Percentiles rank a stretch among this genome's conserved stretches.
Evolutionary conservation across 2,113 vertebrate species (phyloP).

Genomic region (Chloropsis hardwickii): DNA sequence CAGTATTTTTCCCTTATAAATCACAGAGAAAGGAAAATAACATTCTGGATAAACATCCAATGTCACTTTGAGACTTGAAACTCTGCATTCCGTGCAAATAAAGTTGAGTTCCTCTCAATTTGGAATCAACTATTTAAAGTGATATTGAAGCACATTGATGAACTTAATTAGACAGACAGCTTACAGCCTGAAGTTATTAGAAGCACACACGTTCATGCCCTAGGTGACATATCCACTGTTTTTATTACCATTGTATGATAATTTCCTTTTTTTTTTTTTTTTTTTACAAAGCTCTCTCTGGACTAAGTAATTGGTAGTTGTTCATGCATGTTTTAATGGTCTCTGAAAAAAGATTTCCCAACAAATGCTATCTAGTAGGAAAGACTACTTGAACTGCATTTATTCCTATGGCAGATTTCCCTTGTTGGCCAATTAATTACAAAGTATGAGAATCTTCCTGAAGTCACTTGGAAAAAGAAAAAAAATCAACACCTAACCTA

Average conservation of each 20-base stretch:
- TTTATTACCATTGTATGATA: slow-evolving; percentile 75
- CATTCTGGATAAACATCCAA: slow-evolving; percentile 14
- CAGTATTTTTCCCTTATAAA: neutral
- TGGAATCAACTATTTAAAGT: slow-evolving; percentile 33
- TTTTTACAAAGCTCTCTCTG: slow-evolving; percentile 62
- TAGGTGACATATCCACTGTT: slow-evolving; percentile 59
- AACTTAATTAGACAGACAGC: slow-evolving; percentile 59
- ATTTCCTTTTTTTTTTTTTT: slow-evolving; percentile 54
- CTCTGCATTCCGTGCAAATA: slow-evolving; percentile 39
- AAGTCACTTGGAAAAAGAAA: slow-evolving; percentile 55
- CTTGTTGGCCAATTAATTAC: slow-evolving; percentile 90
- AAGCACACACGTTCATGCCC: slow-evolving; percentile 21
- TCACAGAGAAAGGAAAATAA: neutral
- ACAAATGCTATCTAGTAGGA: slow-evolving; percentile 73
- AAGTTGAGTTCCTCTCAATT: slow-evolving; percentile 40
- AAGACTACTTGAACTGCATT: slow-evolving; percentile 77
- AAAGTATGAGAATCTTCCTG: slow-evolving; percentile 62
- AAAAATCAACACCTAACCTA: neutral
- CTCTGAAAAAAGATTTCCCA: slow-evolving; percentile 68
- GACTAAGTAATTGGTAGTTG: slow-evolving; percentile 71
- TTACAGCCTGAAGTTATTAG: slow-evolving; percentile 43
- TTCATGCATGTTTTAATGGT: slow-evolving; percentile 82
- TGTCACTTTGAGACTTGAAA: slow-evolving; percentile 10
- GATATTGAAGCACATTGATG: slow-evolving; percentile 32
- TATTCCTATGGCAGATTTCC: slow-evolving; percentile 86